A percentile compares a stretch with the other conserved stretches of the same genome.
Evolutionary conservation across 2,797 vertebrate genomes (phyloP).

Genomic region (Sebastes steindachneri): DNA sequence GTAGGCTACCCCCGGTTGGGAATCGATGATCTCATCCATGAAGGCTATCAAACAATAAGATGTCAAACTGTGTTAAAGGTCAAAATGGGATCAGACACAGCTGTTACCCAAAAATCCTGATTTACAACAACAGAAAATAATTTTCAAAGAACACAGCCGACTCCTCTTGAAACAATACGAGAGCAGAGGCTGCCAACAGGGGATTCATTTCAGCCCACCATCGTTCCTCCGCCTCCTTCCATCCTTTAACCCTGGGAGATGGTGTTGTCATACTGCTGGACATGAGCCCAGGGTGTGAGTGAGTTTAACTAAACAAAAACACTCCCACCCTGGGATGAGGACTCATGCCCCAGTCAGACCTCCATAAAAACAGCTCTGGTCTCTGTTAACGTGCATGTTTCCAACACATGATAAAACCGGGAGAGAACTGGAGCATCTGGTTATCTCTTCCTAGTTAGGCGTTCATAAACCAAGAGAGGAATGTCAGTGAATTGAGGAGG

Average conservation of each 20-base stretch:
- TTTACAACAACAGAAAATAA: slow-evolving; percentile 70
- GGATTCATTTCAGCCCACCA: slow-evolving; percentile 68
- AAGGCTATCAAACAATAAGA: slow-evolving; percentile 3
- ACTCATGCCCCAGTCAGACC: slow-evolving; percentile 49
- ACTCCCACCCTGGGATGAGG: slow-evolving; percentile 59
- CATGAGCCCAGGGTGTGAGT: slow-evolving; percentile 68
- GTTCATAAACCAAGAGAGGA: slow-evolving; percentile 35
- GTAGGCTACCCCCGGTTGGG: background rate
- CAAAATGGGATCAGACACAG: slow-evolving; percentile 47
- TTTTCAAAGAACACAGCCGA: slow-evolving; percentile 74
- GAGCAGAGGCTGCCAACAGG: slow-evolving; percentile 57
- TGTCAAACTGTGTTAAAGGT: slow-evolving; percentile 46
- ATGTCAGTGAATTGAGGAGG: slow-evolving; percentile 13
- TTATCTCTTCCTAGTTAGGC: slow-evolving; percentile 38
- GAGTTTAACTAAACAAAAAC: slow-evolving; percentile 81
- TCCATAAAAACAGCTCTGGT: slow-evolving; percentile 63
- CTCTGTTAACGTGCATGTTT: slow-evolving; percentile 38
- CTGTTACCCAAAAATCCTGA: slow-evolving; percentile 35
- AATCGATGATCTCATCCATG: background rate
- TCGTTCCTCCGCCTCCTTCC: slow-evolving; percentile 62
- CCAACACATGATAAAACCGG: slow-evolving; percentile 42
- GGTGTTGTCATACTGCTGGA: slow-evolving; percentile 79
- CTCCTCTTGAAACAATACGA: slow-evolving; percentile 74
- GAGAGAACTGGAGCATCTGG: slow-evolving; percentile 39
- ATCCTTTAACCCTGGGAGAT: slow-evolving; percentile 68